phyloP scores from a whole-genome alignment of 2,888 invertebrate species.

The Lordiphosa fenestrarum region DNA sequence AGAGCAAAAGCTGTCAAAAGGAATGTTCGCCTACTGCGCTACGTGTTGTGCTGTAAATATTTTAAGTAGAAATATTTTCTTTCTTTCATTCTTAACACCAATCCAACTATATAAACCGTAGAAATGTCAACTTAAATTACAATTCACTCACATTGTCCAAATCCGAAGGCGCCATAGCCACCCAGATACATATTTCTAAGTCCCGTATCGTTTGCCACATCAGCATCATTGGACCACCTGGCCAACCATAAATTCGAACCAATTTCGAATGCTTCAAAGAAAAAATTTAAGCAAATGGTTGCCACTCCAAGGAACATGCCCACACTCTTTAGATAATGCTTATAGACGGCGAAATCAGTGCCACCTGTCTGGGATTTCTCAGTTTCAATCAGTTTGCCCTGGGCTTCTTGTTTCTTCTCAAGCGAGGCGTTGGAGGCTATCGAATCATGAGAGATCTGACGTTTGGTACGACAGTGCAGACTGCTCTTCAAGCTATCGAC shows the following conservation, averaged over 20 bases:
- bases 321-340: constrained; percentile 92
- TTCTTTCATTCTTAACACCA: too few relatives aligned
- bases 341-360: constrained; percentile 93
- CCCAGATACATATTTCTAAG: constrained; percentile 90
- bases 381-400: constrained; percentile 91
- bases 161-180: constrained; percentile 93
- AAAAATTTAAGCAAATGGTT: constrained; percentile 89
- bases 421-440: constrained; percentile 78
- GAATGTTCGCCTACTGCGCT: too few relatives aligned
- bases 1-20: too few relatives aligned
- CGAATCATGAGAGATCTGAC: constrained; percentile 81
- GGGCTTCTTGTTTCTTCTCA: constrained; percentile 67
- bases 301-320: constrained; percentile 87
- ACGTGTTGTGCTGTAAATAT: too few relatives aligned
- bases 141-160: constrained; percentile 90
- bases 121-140: constrained; percentile 54
- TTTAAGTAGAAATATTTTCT: too few relatives aligned
- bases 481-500: constrained; percentile 66
- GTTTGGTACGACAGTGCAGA: constrained; percentile 69
- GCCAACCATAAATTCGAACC: constrained; percentile 94
- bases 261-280: constrained; percentile 91
- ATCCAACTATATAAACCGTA: too few relatives aligned
- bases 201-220: constrained; percentile 82
- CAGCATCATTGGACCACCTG: constrained; percentile 87
- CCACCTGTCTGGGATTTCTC: constrained; percentile 96